These are phyloP conservation scores for Pygathrix nemaeus DNA, from an alignment of 2,113 vertebrate species.

Conservation along the genomic window DNA sequence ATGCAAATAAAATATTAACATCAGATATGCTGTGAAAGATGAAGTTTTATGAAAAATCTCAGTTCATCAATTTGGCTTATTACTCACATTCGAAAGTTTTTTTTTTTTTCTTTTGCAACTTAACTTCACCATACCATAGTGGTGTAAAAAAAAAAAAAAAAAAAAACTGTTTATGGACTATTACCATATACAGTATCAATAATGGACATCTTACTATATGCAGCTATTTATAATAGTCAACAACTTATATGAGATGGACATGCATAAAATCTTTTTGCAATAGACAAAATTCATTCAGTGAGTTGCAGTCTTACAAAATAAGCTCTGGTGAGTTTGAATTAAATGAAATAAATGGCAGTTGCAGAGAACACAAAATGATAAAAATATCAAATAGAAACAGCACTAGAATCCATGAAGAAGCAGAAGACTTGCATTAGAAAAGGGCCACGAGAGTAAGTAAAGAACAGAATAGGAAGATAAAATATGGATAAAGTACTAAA, in stretches of 20 bases:
- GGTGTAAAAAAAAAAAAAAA: background rate
- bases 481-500: background rate
- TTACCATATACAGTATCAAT: background rate
- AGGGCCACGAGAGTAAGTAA: background rate
- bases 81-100: background rate
- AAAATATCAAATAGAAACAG: background rate
- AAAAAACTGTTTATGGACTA: background rate
- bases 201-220: background rate
- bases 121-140: background rate
- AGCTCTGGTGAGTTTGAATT: background rate
- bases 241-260: background rate
- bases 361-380: background rate
- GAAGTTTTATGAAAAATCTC: background rate
- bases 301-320: background rate
- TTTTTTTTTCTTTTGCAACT: background rate
- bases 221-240: background rate
- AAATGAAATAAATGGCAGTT: background rate
- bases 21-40: background rate
- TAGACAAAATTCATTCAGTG: background rate
- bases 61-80: background rate
- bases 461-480: background rate
- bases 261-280: background rate
- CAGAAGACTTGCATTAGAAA: background rate
- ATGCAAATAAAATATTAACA: background rate
- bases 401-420: background rate